Conservation (phyloP, 2,888 invertebrate species). For the Cephus pygmeus region DNA sequence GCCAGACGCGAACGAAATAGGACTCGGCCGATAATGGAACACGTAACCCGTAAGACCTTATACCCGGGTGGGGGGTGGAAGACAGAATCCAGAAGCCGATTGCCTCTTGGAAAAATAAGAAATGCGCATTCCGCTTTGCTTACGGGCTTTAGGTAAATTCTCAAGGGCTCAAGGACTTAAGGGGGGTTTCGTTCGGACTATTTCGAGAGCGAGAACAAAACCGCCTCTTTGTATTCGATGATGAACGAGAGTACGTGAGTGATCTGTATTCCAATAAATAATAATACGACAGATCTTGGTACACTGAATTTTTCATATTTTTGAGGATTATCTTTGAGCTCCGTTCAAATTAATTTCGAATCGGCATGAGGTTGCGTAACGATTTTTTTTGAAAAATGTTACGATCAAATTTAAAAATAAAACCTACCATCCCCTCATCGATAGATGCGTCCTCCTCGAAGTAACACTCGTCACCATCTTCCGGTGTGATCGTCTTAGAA, state of each 20-base stretch:
- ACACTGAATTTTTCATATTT: neutral
- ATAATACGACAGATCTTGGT: neutral
- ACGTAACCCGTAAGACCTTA: neutral
- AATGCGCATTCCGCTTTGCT: neutral
- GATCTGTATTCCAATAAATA: neutral
- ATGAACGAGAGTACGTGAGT: neutral
- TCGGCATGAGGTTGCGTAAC: too few relatives aligned
- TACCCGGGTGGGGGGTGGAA: neutral
- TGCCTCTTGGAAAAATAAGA: neutral
- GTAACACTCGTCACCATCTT: constrained; percentile 56
- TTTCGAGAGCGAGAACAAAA: neutral
- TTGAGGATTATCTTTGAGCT: neutral
- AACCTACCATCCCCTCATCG: constrained; percentile 64
- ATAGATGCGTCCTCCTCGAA: constrained; percentile 58
- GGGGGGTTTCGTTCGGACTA: neutral
- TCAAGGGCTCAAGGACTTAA: neutral
- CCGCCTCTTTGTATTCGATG: neutral
- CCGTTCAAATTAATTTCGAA: neutral
- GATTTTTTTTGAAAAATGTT: too few relatives aligned
- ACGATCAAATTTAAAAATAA: neutral
- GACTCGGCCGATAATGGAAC: neutral
- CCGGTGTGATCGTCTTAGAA: constrained; percentile 45
- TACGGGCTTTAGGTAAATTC: neutral
- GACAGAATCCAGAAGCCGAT: neutral
- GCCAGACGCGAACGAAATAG: neutral